phyloP scores from a whole-genome alignment of 2,113 vertebrate genomes.

The Cephalopterus ornatus region DNA sequence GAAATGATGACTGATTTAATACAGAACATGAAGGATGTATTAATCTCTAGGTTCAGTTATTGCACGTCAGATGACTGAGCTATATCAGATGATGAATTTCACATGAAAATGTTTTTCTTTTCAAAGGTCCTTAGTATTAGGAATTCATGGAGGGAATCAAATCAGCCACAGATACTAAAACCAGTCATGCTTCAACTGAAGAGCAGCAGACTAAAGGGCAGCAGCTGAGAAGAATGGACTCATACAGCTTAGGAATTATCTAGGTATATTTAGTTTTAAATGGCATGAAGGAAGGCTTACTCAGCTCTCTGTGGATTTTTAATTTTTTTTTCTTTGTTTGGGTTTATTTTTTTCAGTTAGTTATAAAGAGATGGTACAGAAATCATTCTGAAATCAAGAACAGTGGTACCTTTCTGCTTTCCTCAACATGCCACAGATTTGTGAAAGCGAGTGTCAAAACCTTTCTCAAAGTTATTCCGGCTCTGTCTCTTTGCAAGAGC shows the following conservation, averaged over 20 bases:
- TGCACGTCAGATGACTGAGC: background rate
- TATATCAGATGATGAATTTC: background rate
- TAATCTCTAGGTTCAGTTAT: background rate
- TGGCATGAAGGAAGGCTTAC: background rate
- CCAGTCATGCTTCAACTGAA: background rate
- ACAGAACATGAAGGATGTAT: background rate
- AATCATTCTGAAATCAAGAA: background rate
- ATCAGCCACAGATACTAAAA: background rate
- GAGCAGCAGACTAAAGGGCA: background rate
- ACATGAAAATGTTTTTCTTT: constrained; percentile 7
- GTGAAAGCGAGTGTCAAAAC: background rate
- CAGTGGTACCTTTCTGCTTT: background rate
- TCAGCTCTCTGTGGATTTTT: background rate
- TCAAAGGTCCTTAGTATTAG: background rate
- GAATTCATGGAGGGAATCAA: background rate
- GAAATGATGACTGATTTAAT: background rate
- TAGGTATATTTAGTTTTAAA: background rate
- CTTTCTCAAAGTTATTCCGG: background rate
- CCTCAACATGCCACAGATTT: background rate
- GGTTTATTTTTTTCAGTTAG: background rate
- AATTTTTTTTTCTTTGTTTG: background rate
- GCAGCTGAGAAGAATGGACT: background rate
- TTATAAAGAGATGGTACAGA: background rate
- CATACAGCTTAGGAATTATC: background rate
- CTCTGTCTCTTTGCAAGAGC: background rate